Evolutionary conservation across 2,888 invertebrate genomes (phyloP), one percentile per base, ranked within the genome.

Genomic region (Patella pellucida): DNA sequence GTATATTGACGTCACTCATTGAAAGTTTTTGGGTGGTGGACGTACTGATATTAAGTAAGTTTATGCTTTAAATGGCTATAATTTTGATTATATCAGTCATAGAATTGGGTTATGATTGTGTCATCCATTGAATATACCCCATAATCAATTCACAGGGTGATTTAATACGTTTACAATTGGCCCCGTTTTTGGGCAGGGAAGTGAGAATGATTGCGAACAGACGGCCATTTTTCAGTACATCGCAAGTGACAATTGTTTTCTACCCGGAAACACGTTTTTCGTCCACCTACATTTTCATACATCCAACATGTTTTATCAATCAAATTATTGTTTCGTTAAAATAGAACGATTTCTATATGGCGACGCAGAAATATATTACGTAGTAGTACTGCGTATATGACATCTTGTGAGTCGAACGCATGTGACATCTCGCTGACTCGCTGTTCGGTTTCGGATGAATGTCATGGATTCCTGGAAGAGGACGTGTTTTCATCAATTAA

Each of bases 1-100:
- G 31, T 51, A 68, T 70, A 67, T 71, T 80, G 81, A 81, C 81
- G 81, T 81, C 81, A 81, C 79, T 77, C 77, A 71, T 27, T 62
- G 70, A 74, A 73, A 74, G 70, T 74, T 74, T 74, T 74, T 69
- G 70, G 68, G 73, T 51, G 68, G 73, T 68, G 73, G 73, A 62
- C 52, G 52, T 73, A 31, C 68, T 68, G 68, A 73, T 52, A 68
- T 68, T 73, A 68, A 68, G 73, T 73, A 68, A 73, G 73, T 73
- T 68, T 73, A 68, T 73, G 51, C 14, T 62, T 19, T 23, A 62
- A 23, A 12, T 23, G 23, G 19, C 1, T 12, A 12, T 9, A 23
- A 62, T 23, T 23, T 12, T 62, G 62, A 19, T 23, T 62, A 62
- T 62, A 23, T 11, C 19, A 23, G 62, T 62, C 19, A 23, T 62